Conservation (phyloP, 2,797 vertebrate species). For the Notolabrus celidotus region DNA sequence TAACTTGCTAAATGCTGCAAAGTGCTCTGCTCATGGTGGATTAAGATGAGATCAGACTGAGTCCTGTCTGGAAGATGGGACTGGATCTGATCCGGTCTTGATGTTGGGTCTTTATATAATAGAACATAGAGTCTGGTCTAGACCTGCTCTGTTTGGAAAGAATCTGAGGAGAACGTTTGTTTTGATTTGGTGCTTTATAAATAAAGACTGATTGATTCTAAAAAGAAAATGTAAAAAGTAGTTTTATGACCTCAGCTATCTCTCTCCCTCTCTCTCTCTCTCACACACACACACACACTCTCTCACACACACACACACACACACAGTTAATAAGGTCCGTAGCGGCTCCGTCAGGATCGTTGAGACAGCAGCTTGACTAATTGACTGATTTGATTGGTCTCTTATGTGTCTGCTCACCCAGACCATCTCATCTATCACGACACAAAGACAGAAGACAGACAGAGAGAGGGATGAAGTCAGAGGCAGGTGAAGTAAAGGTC, state of each 20-base stretch:
- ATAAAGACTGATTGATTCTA: too few relatives aligned
- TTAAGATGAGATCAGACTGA: too few relatives aligned
- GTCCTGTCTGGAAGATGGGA: too few relatives aligned
- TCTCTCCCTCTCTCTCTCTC: background rate
- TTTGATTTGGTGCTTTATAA: too few relatives aligned
- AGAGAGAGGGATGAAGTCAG: constrained; percentile 16
- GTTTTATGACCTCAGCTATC: constrained; percentile 5
- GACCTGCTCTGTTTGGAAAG: too few relatives aligned
- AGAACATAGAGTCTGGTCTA: too few relatives aligned
- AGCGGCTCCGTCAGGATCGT: constrained; percentile 46
- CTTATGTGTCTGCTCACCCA: constrained; percentile 67
- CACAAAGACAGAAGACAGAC: constrained; percentile 13
- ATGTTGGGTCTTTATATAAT: too few relatives aligned
- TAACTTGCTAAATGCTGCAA: too few relatives aligned
- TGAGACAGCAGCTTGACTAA: constrained; percentile 74
- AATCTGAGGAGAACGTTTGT: too few relatives aligned
- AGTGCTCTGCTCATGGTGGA: too few relatives aligned
- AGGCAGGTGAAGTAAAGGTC: background rate
- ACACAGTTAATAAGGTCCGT: constrained; percentile 34
- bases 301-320: constrained; percentile 22
- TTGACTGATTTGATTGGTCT: constrained; percentile 77
- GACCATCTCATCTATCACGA: constrained; percentile 59
- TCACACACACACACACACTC: constrained; percentile 7
- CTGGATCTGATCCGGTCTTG: too few relatives aligned
- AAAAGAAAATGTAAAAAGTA: too few relatives aligned